Base-by-base conservation (phyloP, 2,113 vertebrate species). In the Macheiramphus alcinus region DNA sequence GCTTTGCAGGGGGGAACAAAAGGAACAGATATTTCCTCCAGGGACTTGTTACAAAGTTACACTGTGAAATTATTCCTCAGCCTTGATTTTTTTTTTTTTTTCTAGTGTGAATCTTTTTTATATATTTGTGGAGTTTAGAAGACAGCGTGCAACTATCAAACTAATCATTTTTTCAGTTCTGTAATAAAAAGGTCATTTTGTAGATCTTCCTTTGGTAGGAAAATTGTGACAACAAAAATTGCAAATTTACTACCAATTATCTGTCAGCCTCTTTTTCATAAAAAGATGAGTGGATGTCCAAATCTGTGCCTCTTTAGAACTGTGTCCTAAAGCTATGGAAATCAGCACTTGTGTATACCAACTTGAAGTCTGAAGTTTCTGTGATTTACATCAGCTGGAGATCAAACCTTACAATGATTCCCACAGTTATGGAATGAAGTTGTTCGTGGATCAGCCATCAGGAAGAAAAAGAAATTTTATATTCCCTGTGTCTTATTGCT, bases 1-100 rank as follows among this genome's bases (percentile, higher is more conserved):
- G 88, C 34, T 94, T 94, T 96, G 59, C 80, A 91, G 90, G 95
- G 45, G 34, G 81, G 74, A 95, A 96, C 80, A 90, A 95, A 96
- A 94, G 63, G 63, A 95, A 88, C 47, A 90, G 66, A 42, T 91
- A 92, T 75, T 96, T 96, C 65, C 91, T 94, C 84, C 17, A 76
- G 86, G 78, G 91, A 91, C 86, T 95, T 3, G 2, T 94, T 96
- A 90, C 78, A 88, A 92, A 90, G 66, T 94, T 91, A 93, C 55
- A 76, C 78, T 87, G 76, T 91, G 78, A 96, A 91, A 95, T 95
- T 93, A 74, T 94, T 96, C 79, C 27, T 96, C 43, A 82, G 59
- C 26, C 59, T 89, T 94, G 38, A 76, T 89, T 63, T 63, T 48
- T 80, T 38, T 80, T n/a, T n/a, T 71, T 71, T 59, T 79, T 61